These are phyloP conservation scores for Gobio occitaniae DNA, from an alignment of 2,797 vertebrate species.

Conservation along the genomic window DNA sequence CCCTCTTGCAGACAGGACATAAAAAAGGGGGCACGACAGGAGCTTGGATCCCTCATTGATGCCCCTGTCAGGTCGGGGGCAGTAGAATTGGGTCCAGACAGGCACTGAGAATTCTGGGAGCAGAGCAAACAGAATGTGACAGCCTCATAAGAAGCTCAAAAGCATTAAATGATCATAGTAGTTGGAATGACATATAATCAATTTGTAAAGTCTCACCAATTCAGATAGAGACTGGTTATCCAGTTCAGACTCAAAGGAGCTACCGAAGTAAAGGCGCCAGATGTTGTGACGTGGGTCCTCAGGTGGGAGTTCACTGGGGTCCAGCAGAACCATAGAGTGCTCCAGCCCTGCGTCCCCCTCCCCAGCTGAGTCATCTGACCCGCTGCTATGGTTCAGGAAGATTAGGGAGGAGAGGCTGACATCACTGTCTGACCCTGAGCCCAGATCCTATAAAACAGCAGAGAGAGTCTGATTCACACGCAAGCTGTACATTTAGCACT, in stretches of 20 bases:
- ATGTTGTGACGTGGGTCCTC: conserved; percentile 83
- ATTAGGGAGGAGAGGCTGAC: conserved; percentile 95
- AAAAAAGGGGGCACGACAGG: conserved; percentile 73
- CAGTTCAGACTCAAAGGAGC: conserved; percentile 91
- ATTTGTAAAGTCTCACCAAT: conserved; percentile 72
- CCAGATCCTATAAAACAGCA: conserved; percentile 80
- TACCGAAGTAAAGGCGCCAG: conserved; percentile 97
- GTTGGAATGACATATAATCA: not conserved
- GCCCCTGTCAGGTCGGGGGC: conserved; percentile 78
- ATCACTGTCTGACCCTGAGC: conserved; percentile 90
- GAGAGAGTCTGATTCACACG: conserved; percentile 3
- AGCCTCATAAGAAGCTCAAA: not conserved
- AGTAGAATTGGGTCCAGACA: conserved; percentile 85
- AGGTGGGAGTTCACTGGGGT: conserved; percentile 81
- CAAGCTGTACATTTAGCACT: not conserved
- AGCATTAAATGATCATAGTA: not conserved
- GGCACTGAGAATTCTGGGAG: conserved; percentile 81
- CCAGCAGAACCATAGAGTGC: conserved; percentile 83
- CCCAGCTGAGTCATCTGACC: conserved; percentile 89
- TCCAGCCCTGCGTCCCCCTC: conserved; percentile 85
- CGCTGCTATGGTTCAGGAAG: conserved; percentile 93
- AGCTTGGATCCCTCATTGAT: conserved; percentile 75
- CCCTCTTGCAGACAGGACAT: conserved; percentile 85
- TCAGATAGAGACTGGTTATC: conserved; percentile 86
- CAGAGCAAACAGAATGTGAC: not conserved